Conservation (phyloP, 2,888 invertebrate genomes). For the Choristoneura rosaceana region DNA sequence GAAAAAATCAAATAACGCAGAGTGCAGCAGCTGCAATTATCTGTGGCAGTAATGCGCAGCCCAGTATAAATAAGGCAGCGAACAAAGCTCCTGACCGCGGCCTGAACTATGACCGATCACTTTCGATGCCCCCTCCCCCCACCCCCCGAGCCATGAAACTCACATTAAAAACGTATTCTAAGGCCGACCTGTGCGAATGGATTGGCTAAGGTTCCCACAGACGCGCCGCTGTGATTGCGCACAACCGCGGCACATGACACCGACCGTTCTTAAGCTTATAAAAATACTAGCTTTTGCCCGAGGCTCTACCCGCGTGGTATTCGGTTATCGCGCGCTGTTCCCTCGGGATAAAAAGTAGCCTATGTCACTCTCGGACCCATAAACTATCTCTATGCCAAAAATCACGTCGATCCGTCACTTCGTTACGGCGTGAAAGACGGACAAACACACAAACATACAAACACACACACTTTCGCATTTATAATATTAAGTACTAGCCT, state of each 20-base stretch:
- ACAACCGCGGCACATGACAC: neutral
- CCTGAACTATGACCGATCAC: constrained; percentile 36
- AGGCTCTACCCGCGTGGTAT: too few species aligned
- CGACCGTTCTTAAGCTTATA: too few species aligned
- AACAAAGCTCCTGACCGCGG: constrained; percentile 25
- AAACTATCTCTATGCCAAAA: too few species aligned
- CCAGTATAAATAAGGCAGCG: constrained; percentile 16
- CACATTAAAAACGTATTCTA: constrained; percentile 8
- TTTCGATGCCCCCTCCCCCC: neutral
- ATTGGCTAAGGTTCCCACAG: constrained; percentile 11
- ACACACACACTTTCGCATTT: too few species aligned
- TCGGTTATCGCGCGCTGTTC: too few species aligned
- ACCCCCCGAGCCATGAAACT: neutral
- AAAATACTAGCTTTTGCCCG: too few species aligned
- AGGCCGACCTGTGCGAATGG: constrained; percentile 5
- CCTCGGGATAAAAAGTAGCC: too few species aligned
- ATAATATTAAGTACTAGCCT: too few species aligned
- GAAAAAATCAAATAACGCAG: neutral
- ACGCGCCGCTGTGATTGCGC: neutral
- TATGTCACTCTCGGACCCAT: too few species aligned
- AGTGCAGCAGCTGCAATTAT: constrained; percentile 6
- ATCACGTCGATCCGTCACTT: too few species aligned
- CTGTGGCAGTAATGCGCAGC: constrained; percentile 2
- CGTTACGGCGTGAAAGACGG: too few species aligned
- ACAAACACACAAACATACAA: too few species aligned